Base-by-base conservation (phyloP, 2,797 vertebrate genomes). In the Antennarius maculatus region DNA sequence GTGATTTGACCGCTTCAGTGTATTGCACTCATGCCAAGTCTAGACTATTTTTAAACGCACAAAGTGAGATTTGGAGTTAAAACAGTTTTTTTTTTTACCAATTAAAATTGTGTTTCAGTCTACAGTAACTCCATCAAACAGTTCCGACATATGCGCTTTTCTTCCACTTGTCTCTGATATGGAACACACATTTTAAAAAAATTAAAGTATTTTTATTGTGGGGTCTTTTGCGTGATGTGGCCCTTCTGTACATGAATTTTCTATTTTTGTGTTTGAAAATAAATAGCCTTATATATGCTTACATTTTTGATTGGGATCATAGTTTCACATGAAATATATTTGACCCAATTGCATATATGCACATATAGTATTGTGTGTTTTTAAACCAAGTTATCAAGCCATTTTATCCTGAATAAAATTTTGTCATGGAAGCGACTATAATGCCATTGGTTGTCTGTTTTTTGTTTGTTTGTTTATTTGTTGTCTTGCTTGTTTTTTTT, bases 271-370 rank as follows among this genome's bases (percentile, higher is more conserved):
- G 18, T 60, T 16, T 34, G 6, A 68, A 46, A 48, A 50, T 3
- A 58, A 73, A 4, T 6, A 54, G 5, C 31, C 7, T 34, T 34
- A 34, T 34, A 34, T 34, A 34, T 34, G 15, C 51, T 34, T 82
- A 31, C 70, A 45, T 62, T 78, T 63, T 66, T 2, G 72, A 16
- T 53, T 47, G 5, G 45, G 42, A 51, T 37, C 17, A 16, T 15
- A 42, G 6, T 52, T 70, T 9, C 8, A 76, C 6, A 29, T 59
- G n/a, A 41, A 66, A 61, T 83, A 73, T 84, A 83, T 67, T 13
- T 68, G n/a, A 79, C 76, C 75, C 17, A 55, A 59, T 57, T 28
- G 15, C 49, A 64, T 2, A 9, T 27, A 53, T 16, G 39, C 76
- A 39, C 5, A 4, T 34, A 34, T 34, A 5, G 31, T 69, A 11